Percentiles rank a stretch among this genome's conserved stretches.
Conservation (phyloP, 1,140 invertebrate species). For the Trypoxylus dichotomus region DNA sequence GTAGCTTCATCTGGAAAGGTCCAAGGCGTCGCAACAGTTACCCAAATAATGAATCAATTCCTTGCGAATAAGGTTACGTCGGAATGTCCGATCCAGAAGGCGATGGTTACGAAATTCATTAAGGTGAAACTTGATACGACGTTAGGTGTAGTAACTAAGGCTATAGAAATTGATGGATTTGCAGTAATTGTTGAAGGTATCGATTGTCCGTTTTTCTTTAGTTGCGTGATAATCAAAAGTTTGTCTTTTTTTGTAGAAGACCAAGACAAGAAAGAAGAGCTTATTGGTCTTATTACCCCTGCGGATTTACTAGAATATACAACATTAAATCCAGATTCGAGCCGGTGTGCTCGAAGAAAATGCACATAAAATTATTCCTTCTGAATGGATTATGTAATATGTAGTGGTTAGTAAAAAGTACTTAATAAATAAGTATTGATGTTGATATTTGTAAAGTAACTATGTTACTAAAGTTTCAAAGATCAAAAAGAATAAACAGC, state of each 20-base stretch:
- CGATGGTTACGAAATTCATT: slow-evolving; percentile 73
- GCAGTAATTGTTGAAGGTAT: slow-evolving; percentile 64
- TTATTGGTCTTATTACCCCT: background rate
- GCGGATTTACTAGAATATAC: background rate
- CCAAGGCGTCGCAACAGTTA: slow-evolving; percentile 73
- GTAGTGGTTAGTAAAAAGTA: no score
- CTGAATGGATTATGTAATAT: no score
- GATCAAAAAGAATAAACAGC: no score
- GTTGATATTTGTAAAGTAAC: no score
- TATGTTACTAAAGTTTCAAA: no score
- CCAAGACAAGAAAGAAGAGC: background rate
- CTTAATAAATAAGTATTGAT: no score
- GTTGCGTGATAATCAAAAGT: background rate
- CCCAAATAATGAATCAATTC: slow-evolving; percentile 71
- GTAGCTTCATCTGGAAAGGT: slow-evolving; percentile 66
- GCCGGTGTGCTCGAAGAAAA: no score
- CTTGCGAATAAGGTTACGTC: slow-evolving; percentile 67
- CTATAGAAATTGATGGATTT: slow-evolving; percentile 79
- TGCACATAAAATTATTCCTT: no score
- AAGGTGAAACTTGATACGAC: slow-evolving; percentile 67
- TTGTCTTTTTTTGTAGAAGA: background rate
- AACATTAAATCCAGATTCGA: background rate
- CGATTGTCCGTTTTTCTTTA: background rate
- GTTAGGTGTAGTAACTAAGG: slow-evolving; percentile 72
- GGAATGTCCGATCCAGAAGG: slow-evolving; percentile 66